phyloP scores from a whole-genome alignment of 2,888 invertebrate genomes.

The Nymphalis polychloros region DNA sequence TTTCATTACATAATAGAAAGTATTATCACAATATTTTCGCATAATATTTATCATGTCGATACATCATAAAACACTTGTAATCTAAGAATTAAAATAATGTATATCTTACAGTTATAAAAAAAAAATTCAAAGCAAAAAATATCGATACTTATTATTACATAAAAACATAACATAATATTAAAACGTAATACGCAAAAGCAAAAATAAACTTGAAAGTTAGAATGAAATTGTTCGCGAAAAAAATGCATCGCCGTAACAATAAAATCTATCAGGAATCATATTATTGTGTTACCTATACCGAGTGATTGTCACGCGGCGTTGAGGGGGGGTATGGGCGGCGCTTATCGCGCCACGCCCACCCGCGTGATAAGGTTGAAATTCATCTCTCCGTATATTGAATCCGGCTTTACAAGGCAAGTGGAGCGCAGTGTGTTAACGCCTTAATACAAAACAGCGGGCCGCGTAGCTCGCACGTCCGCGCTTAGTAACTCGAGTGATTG shows the following conservation, averaged over 20 bases:
- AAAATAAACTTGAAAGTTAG: slow-evolving; percentile 39
- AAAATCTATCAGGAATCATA: slow-evolving; percentile 82
- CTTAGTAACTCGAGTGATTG: slow-evolving; percentile 39
- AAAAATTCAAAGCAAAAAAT: background rate
- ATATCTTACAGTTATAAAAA: background rate
- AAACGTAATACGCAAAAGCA: slow-evolving; percentile 27
- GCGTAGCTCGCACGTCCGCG: slow-evolving; percentile 68
- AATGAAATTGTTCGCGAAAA: slow-evolving; percentile 62
- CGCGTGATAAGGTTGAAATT: slow-evolving; percentile 76
- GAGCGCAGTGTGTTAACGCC: slow-evolving; percentile 36
- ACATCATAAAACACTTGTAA: slow-evolving; percentile 15
- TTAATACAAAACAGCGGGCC: slow-evolving; percentile 72
- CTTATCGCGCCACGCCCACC: slow-evolving; percentile 66
- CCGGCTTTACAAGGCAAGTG: slow-evolving; percentile 64
- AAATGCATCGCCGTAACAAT: slow-evolving; percentile 78
- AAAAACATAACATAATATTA: background rate
- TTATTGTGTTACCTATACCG: slow-evolving; percentile 82
- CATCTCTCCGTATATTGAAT: slow-evolving; percentile 66
- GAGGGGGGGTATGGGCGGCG: slow-evolving; percentile 60
- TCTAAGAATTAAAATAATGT: background rate
- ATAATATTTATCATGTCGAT: slow-evolving; percentile 27
- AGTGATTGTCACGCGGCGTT: slow-evolving; percentile 79
- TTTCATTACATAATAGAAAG: background rate
- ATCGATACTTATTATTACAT: too few relatives aligned
- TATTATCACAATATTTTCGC: slow-evolving; percentile 13